A percentile compares a stretch with the other conserved stretches of the same genome.
phyloP scores from a whole-genome alignment of 1,140 invertebrate genomes.

The Philotrypesis tridentata region DNA sequence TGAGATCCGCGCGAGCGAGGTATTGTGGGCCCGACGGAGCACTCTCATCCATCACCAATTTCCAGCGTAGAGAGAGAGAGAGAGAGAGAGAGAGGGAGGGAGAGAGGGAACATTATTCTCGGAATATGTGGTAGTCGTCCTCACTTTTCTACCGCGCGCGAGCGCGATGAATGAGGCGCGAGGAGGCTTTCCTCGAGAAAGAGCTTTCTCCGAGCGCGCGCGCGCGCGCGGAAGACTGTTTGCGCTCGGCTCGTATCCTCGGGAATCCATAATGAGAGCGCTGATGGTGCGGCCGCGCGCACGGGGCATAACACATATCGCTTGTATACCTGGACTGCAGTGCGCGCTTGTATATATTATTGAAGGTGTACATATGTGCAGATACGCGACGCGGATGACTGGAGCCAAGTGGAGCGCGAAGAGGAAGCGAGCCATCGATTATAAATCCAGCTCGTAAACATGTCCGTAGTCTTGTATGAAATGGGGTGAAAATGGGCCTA shows the following conservation, averaged over 20 bases:
- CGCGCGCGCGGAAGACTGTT: background rate
- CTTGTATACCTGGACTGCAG: background rate
- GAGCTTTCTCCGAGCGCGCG: background rate
- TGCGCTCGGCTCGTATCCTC: background rate
- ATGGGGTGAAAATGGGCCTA: conserved; percentile 67
- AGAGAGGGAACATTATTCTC: background rate
- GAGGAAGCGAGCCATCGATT: conserved; percentile 50
- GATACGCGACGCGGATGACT: background rate
- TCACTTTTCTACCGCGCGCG: background rate
- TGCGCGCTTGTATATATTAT: background rate
- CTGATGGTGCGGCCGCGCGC: too few relatives aligned
- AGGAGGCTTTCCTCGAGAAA: background rate
- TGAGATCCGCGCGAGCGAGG: conserved; percentile 24
- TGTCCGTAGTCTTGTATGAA: conserved; percentile 68
- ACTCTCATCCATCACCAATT: conserved; percentile 52
- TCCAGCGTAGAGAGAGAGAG: background rate
- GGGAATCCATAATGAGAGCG: background rate
- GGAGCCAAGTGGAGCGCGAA: conserved; percentile 22
- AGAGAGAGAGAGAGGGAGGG: background rate
- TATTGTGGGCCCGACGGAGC: conserved; percentile 37
- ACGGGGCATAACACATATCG: too few relatives aligned
- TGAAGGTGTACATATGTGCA: background rate
- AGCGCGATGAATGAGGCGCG: background rate
- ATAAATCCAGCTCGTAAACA: conserved; percentile 64
- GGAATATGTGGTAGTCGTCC: background rate